Conservation (phyloP, 2,888 invertebrate species). For the Dynastes tityus region DNA sequence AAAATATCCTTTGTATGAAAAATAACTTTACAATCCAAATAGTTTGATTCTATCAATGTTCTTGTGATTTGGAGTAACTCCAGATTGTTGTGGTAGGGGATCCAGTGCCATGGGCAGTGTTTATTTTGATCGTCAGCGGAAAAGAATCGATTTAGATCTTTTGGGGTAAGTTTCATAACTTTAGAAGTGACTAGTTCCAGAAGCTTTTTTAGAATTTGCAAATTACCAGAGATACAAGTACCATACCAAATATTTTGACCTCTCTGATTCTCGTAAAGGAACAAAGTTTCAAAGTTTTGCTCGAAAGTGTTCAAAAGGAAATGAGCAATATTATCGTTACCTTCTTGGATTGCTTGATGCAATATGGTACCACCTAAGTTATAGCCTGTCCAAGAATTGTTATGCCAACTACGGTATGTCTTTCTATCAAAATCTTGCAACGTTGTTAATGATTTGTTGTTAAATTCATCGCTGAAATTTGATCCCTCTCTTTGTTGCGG, state of each 20-base stretch:
- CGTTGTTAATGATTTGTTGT: background rate
- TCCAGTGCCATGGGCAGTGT: background rate
- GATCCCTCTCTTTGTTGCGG: background rate
- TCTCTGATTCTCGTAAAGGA: background rate
- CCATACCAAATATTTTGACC: slow-evolving; percentile 1
- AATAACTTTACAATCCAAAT: background rate
- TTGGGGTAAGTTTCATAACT: background rate
- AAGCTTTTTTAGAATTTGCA: background rate
- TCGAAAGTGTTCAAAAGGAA: background rate
- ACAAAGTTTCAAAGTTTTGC: background rate
- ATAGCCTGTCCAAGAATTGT: background rate
- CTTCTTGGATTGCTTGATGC: background rate
- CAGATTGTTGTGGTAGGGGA: background rate
- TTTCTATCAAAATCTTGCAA: background rate
- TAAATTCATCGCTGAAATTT: background rate
- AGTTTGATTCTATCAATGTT: background rate
- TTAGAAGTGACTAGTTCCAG: background rate
- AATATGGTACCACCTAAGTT: slow-evolving; percentile 7
- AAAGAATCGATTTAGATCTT: background rate
- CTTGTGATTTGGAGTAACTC: background rate
- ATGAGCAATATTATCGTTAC: background rate
- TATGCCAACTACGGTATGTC: background rate
- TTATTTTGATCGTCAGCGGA: background rate
- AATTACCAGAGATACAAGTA: background rate
- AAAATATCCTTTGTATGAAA: background rate